Percentiles rank a stretch among this genome's conserved stretches.
Evolutionary conservation across 2,113 vertebrate genomes (phyloP).

Genomic region (Ceratotherium simum): DNA sequence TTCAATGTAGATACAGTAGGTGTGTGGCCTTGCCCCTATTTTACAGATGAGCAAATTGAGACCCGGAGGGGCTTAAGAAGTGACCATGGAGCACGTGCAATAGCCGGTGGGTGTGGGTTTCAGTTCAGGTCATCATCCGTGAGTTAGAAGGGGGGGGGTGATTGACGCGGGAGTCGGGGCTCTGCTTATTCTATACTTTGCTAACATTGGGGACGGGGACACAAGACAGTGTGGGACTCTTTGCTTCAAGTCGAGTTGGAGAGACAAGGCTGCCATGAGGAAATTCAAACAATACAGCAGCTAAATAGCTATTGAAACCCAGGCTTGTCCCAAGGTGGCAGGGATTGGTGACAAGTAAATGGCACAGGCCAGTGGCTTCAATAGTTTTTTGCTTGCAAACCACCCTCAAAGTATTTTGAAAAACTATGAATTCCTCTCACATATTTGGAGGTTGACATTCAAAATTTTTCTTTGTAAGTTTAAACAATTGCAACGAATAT

Average conservation of each 20-base stretch:
- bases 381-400: rapidly evolving
- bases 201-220: neutral
- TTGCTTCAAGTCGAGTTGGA: neutral
- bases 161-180: neutral
- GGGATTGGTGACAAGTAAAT: rapidly evolving
- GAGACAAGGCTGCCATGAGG: neutral
- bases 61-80: neutral
- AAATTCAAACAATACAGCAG: neutral
- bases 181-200: neutral
- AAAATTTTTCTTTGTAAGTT: neutral
- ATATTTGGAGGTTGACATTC: neutral
- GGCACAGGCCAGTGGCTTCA: rapidly evolving
- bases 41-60: neutral
- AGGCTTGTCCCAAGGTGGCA: rapidly evolving
- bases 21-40: neutral
- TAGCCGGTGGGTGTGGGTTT: rapidly evolving
- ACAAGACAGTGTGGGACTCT: neutral
- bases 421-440: neutral
- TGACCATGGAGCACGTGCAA: rapidly evolving
- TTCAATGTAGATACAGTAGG: too few relatives aligned
- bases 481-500: neutral
- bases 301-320: neutral
- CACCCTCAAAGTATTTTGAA: neutral
- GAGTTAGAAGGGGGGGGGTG: neutral
- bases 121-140: rapidly evolving